A percentile compares a stretch with the other conserved stretches of the same genome.
Evolutionary conservation across 1,140 invertebrate species (phyloP).

Genomic region (Orius laevigatus): DNA sequence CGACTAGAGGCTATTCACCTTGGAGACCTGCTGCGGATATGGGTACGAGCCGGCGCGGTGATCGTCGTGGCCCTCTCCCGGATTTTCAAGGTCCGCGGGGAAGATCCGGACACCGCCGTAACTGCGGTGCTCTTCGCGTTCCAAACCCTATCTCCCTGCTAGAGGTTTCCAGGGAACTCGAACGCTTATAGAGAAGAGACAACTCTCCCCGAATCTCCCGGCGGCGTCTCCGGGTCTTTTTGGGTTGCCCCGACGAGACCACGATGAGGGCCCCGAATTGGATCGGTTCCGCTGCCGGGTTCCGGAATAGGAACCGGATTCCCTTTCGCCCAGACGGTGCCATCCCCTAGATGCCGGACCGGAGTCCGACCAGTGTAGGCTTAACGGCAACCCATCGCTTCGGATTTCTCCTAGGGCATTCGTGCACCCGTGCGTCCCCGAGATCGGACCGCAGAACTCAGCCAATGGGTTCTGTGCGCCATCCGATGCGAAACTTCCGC

Average conservation of each 20-base stretch:
- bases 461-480: too few relatives aligned
- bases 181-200: slow-evolving; percentile 61
- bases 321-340: slow-evolving; percentile 39
- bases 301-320: slow-evolving; percentile 56
- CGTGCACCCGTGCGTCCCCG: too few relatives aligned
- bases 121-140: slow-evolving; percentile 34
- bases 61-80: slow-evolving; percentile 50
- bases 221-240: slow-evolving; percentile 51
- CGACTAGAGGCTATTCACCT: slow-evolving; percentile 78
- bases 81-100: slow-evolving; percentile 59
- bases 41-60: slow-evolving; percentile 49
- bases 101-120: slow-evolving; percentile 48
- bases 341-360: neutral
- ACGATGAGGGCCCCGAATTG: slow-evolving; percentile 11
- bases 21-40: slow-evolving; percentile 77
- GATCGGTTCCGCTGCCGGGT: slow-evolving; percentile 46
- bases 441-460: too few relatives aligned
- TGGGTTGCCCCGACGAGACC: slow-evolving; percentile 34
- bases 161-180: slow-evolving; percentile 2
- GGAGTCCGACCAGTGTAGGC: neutral
- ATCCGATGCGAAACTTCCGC: too few relatives aligned
- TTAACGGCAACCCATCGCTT: neutral
- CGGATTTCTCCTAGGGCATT: neutral
- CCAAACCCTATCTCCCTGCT: slow-evolving; percentile 1
- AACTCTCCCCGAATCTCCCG: slow-evolving; percentile 41